These are phyloP conservation scores for Netelia melanura DNA, from an alignment of 2,888 invertebrate species.

Conservation along the genomic window DNA sequence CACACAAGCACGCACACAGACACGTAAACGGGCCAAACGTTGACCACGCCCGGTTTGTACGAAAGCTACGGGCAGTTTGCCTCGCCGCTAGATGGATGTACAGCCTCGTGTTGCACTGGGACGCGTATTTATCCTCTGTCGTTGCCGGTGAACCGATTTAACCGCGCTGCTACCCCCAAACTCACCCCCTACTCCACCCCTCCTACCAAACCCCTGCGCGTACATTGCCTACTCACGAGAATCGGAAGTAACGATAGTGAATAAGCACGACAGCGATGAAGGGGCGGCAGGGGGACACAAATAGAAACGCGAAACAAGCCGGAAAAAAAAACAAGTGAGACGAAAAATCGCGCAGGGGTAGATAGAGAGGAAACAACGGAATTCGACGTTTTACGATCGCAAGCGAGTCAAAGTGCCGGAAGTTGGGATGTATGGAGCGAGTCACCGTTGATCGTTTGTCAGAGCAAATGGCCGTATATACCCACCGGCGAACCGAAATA, in stretches of 20 bases:
- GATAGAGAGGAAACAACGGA: background rate
- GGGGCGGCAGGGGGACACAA: no score
- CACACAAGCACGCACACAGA: background rate
- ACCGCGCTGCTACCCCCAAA: conserved; percentile 7
- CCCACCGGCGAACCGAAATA: no score
- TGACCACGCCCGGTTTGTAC: conserved; percentile 56
- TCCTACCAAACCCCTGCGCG: background rate
- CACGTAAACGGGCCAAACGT: conserved; percentile 3
- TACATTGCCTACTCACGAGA: conserved; percentile 31
- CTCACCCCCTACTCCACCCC: background rate
- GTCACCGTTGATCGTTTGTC: conserved; percentile 5
- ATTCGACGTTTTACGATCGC: conserved; percentile 51
- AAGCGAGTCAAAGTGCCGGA: conserved; percentile 42
- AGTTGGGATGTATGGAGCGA: conserved; percentile 16
- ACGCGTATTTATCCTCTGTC: conserved; percentile 61
- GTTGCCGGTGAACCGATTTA: conserved; percentile 50
- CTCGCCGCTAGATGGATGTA: conserved; percentile 62
- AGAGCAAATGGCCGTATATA: conserved; percentile 2
- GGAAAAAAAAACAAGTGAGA: background rate
- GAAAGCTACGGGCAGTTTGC: conserved; percentile 51
- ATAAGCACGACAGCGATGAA: no score
- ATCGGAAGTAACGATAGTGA: conserved; percentile 58
- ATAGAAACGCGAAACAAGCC: conserved; percentile 2
- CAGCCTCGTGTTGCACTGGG: conserved; percentile 40
- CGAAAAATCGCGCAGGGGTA: background rate